Conservation (phyloP, 1,140 invertebrate genomes). For the Nebria ingens region DNA sequence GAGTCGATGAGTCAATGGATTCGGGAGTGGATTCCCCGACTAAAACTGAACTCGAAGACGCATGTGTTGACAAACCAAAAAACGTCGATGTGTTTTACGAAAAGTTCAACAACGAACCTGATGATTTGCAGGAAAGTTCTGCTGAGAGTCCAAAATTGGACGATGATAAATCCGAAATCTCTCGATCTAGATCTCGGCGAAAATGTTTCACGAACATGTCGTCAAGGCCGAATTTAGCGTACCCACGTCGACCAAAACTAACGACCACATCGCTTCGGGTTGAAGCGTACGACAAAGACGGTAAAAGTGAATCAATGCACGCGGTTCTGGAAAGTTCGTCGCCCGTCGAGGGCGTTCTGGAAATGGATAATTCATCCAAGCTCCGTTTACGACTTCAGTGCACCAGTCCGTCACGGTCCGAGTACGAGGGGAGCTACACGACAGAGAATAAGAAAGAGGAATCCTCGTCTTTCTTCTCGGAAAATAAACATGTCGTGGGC, state of each 20-base stretch:
- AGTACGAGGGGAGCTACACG: not conserved
- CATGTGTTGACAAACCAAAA: too few relatives aligned
- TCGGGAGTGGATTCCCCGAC: not conserved
- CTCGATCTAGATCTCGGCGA: too few relatives aligned
- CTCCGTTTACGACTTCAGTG: not conserved
- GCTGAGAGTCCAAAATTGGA: too few relatives aligned
- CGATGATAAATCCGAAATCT: too few relatives aligned
- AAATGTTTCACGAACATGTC: too few relatives aligned
- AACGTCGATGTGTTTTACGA: too few relatives aligned
- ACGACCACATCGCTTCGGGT: not conserved
- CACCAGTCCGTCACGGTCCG: not conserved
- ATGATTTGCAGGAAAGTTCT: too few relatives aligned
- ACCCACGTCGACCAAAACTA: not conserved
- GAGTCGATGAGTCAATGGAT: not conserved
- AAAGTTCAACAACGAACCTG: too few relatives aligned
- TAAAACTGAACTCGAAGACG: too few relatives aligned
- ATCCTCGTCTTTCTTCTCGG: not conserved
- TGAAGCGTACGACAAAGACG: not conserved
- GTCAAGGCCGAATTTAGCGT: too few relatives aligned
- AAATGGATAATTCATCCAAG: conserved; percentile 3
- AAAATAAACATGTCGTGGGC: not conserved
- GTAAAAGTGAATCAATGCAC: conserved; percentile 2
- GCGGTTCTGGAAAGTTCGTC: conserved; percentile 6
- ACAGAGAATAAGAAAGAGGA: too few relatives aligned
- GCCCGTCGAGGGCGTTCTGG: not conserved